phyloP scores from a whole-genome alignment of 2,888 invertebrate genomes.

The Hirtodrosophila trivittata region DNA sequence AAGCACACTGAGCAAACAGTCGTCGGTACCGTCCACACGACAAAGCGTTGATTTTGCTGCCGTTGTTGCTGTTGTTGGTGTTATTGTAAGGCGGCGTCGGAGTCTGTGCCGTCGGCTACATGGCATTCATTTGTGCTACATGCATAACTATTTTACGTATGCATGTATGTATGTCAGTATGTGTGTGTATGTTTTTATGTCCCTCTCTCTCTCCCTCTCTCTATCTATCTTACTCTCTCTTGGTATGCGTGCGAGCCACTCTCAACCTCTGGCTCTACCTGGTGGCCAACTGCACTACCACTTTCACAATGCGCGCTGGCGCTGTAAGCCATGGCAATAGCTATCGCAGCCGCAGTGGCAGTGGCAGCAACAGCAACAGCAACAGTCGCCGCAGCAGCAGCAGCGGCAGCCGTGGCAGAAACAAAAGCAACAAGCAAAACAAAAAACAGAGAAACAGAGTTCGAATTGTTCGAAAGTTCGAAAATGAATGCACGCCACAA shows the following conservation, averaged over 20 bases:
- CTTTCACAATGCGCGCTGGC: constrained; percentile 62
- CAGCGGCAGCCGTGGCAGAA: constrained; percentile 22
- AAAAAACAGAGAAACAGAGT: constrained; percentile 37
- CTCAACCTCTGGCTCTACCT: constrained; percentile 63
- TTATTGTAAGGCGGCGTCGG: constrained; percentile 62
- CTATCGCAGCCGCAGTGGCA: neutral
- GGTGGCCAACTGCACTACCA: constrained; percentile 72
- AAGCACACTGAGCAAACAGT: constrained; percentile 65
- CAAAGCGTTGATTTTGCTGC: constrained; percentile 61
- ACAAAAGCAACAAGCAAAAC: constrained; percentile 46
- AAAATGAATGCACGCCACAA: constrained; percentile 71
- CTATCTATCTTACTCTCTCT: constrained; percentile 15
- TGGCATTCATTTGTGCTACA: constrained; percentile 77
- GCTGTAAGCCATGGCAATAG: constrained; percentile 36
- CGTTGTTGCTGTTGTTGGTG: constrained; percentile 35
- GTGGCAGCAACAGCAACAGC: constrained; percentile 9
- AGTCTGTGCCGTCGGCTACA: constrained; percentile 70
- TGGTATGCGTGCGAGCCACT: constrained; percentile 45
- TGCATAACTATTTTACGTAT: constrained; percentile 69
- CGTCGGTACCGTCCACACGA: constrained; percentile 51
- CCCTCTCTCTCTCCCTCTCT: constrained; percentile 11
- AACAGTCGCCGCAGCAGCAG: constrained; percentile 7
- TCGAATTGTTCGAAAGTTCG: constrained; percentile 69
- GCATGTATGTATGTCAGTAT: constrained; percentile 9
- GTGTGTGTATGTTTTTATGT: constrained; percentile 27